Evolutionary conservation across 2,113 vertebrate species (phyloP), one percentile per base, ranked within the genome.

Genomic region (Oreotragus oreotragus): DNA sequence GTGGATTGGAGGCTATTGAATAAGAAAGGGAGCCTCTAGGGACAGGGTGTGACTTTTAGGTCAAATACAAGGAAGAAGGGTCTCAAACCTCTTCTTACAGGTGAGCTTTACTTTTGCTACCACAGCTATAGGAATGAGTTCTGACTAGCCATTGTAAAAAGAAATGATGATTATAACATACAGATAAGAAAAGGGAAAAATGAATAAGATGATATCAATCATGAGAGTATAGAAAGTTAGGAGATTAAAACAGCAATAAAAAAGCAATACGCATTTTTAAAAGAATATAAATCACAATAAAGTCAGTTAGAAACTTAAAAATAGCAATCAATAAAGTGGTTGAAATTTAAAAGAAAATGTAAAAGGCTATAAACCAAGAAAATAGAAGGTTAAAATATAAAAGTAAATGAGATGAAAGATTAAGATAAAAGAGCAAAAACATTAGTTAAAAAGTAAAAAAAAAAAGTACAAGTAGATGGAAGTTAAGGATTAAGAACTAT

Each of bases 361-460:
- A 60, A 91, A 97, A 84, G 39, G 43, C 33, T 79, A 90, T 57
- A 94, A 53, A 64, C 53, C 16, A 55, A 77, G 47, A 91, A 96
- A 96, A 90, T 76, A 91, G 97, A 97, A 97, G 86, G 87, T 96
- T 98, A 96, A 95, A 94, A 73, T 91, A 93, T 96, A 94, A 98
- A 96, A 97, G 64, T 73, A 96, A 97, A 81, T 96, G 91, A 97
- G 62, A 96, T 89, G 90, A 93, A 91, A 92, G 45, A 96, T 47
- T 92, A 95, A 85, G 76, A 91, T 62, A 88, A 98, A 88, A 70
- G 10, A 30, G 30, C 85, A 94, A 98, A 97, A 81, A 6, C 7
- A 2, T 64, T 73, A 91, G 11, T 55, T 64, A 66, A 89, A 80
- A 88, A 70, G n/a, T 58, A 30, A 58, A 70, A 60, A 80, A 60